Evolutionary conservation across 2,888 invertebrate species (phyloP).

Genomic region (Calameuta pallipes): DNA sequence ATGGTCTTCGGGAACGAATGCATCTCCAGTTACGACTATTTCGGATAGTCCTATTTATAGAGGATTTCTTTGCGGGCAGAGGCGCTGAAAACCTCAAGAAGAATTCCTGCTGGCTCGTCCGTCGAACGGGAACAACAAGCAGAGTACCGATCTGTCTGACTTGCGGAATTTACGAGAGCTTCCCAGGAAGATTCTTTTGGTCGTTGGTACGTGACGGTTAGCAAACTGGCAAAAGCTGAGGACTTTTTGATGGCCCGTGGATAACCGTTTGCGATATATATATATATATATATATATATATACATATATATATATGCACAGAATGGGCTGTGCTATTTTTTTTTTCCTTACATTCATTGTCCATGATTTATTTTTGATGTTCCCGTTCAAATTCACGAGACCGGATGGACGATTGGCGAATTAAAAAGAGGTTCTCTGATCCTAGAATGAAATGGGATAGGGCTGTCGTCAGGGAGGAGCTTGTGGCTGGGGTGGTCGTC

Average conservation of each 20-base stretch:
- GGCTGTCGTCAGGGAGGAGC: slow-evolving; percentile 17
- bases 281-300: background rate
- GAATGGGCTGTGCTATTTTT: background rate
- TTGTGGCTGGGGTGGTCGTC: slow-evolving; percentile 35
- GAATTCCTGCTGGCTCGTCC: background rate
- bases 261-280: background rate
- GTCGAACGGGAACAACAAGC: background rate
- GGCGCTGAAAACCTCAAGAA: background rate
- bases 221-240: background rate
- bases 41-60: background rate
- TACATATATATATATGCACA: background rate
- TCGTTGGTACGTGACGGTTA: background rate
- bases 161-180: background rate
- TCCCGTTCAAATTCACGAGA: background rate
- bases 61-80: background rate
- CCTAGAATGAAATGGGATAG: slow-evolving; percentile 16
- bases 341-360: background rate
- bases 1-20: background rate
- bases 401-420: background rate
- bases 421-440: background rate
- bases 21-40: background rate
- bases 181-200: background rate
- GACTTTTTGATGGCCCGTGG: background rate
- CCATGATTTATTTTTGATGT: background rate
- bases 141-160: background rate